Evolutionary conservation across 1,140 invertebrate species (phyloP), one percentile per base, ranked within the genome.

Genomic region (Physella acuta): DNA sequence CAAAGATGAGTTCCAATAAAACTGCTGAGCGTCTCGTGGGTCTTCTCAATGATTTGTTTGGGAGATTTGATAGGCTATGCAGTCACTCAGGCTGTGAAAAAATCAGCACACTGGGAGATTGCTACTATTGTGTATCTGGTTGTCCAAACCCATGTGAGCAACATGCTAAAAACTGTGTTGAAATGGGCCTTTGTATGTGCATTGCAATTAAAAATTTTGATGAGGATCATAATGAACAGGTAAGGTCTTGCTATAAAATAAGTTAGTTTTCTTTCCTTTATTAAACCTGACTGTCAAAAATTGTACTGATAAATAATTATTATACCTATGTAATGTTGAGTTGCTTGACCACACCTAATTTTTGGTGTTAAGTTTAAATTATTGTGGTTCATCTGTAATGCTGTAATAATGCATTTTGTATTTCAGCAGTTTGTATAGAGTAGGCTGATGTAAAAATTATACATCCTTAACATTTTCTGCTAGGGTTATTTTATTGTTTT

Each of bases 161-260:
- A 87, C 94, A 97, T 82, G 94, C 94, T 65, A 91, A 92, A 74
- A 95, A 93, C 86, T 95, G 94, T 79, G 93, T 97, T 0, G 93
- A 96, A 86, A 96, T 97, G 94, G 94, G 94, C 26, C 87, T 97
- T 51, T 93, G 95, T 81, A 97, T 97, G 94, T 96, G 97, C 79
- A 92, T 94, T 86, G 94, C 94, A 26, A 97, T 97, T 80, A 88
- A 93, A 34, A 69, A 84, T 67, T 86, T 86, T 76, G 84, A 86
- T 73, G 75, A 80, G 51, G 83, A 85, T 34, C 80, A 86, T 71
- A 84, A 85, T 64, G 81, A 84, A 64, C 82, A 85, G 66, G 66
- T 68, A 24, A 55, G 55, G 17, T 11, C n/a, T 37, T 56, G 52
- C 3, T 59, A 44, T 44, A n/a, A n/a, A n/a, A n/a, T n/a, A n/a